These are phyloP conservation scores for Eupithecia subfuscata DNA, from an alignment of 2,888 invertebrate genomes.

Conservation along the genomic window DNA sequence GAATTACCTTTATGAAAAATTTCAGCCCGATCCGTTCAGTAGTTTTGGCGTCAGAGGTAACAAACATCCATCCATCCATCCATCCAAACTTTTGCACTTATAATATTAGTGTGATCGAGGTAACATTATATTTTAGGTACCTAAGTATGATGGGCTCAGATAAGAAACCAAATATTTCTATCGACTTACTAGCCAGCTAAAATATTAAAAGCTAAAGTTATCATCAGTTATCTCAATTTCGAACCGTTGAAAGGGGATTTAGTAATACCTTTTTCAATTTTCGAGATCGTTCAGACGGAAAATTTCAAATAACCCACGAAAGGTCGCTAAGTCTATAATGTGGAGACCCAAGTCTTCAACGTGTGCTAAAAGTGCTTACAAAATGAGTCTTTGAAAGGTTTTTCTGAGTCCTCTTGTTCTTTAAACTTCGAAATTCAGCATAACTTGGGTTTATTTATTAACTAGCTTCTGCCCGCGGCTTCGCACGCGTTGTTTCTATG, in stretches of 20 bases:
- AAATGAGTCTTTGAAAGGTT: conserved; percentile 48
- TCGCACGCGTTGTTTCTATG: too few relatives aligned
- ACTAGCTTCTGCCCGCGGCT: too few relatives aligned
- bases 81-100: too few relatives aligned
- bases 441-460: neutral
- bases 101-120: too few relatives aligned
- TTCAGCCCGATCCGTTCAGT: too few relatives aligned
- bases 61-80: too few relatives aligned
- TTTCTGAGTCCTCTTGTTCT: conserved; percentile 33
- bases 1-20: too few relatives aligned
- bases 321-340: conserved; percentile 36
- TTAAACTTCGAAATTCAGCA: neutral
- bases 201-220: conserved; percentile 13
- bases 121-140: neutral
- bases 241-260: conserved; percentile 33
- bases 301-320: conserved; percentile 41
- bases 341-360: conserved; percentile 27
- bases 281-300: conserved; percentile 40
- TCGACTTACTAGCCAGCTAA: neutral
- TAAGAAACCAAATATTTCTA: neutral
- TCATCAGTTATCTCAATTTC: conserved; percentile 20
- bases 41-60: too few relatives aligned
- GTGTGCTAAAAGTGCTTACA: conserved; percentile 46
- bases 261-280: conserved; percentile 38
- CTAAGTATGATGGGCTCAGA: neutral